A percentile compares a stretch with the other conserved stretches of the same genome.
phyloP scores from a whole-genome alignment of 2,888 invertebrate species.

The Ennomos fuscantarius region DNA sequence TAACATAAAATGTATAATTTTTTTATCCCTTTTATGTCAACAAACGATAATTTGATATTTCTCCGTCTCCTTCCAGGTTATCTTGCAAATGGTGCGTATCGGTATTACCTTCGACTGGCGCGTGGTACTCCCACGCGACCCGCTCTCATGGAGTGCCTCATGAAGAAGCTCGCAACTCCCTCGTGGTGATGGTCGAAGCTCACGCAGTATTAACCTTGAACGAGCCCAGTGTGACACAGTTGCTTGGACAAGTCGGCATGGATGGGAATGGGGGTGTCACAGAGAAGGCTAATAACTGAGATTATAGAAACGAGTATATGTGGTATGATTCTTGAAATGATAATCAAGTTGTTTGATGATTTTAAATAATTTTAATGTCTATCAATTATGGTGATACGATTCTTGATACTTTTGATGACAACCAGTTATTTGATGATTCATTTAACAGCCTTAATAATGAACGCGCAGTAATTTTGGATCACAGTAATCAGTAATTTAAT shows the following conservation, averaged over 20 bases:
- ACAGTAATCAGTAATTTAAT: too few relatives aligned
- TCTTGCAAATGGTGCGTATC: constrained; percentile 85
- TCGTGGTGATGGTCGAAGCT: constrained; percentile 87
- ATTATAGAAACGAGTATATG: constrained; percentile 2
- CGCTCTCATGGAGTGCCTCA: constrained; percentile 83
- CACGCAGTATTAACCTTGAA: constrained; percentile 84
- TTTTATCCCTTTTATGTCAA: too few relatives aligned
- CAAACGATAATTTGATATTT: too few relatives aligned
- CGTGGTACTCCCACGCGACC: constrained; percentile 86
- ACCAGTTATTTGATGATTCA: too few relatives aligned
- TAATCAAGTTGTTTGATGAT: too few relatives aligned
- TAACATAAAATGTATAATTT: too few relatives aligned
- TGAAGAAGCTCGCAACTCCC: constrained; percentile 85
- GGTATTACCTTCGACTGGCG: constrained; percentile 81
- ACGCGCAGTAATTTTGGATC: too few relatives aligned
- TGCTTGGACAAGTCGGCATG: constrained; percentile 73
- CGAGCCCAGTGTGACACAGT: constrained; percentile 75
- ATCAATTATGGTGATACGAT: too few relatives aligned
- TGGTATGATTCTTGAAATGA: too few relatives aligned
- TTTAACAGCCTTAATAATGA: too few relatives aligned
- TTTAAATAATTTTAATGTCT: too few relatives aligned
- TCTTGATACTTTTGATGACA: too few relatives aligned
- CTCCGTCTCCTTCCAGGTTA: constrained; percentile 57
- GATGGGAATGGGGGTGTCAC: constrained; percentile 45
- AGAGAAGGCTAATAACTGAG: constrained; percentile 12